Percentiles rank a stretch among this genome's conserved stretches.
phyloP scores from a whole-genome alignment of 2,797 vertebrate species.

The Mionectes olivaceus region DNA sequence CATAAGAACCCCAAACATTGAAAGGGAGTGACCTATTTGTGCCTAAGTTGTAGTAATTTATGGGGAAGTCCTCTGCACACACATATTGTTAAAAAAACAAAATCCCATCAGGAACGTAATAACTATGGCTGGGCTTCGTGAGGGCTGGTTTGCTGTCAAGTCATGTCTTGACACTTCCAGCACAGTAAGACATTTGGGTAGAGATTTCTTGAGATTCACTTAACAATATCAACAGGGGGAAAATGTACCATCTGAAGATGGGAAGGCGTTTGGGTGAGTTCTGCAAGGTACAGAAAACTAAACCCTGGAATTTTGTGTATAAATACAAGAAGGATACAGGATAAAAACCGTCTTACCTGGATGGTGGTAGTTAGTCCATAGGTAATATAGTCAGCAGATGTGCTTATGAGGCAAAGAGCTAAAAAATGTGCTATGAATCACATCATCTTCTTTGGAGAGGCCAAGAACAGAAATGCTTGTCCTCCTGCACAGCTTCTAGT shows the following conservation, averaged over 20 bases:
- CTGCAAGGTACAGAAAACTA: background rate
- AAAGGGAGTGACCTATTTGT: background rate
- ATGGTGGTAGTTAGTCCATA: fast-evolving
- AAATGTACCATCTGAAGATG: fast-evolving
- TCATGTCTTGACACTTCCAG: background rate
- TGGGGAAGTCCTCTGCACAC: background rate
- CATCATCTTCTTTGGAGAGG: background rate
- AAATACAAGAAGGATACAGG: background rate
- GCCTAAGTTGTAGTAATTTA: background rate
- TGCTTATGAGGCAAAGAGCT: background rate
- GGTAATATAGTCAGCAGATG: fast-evolving
- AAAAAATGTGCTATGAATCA: fast-evolving
- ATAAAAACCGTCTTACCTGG: background rate
- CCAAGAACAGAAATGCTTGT: background rate
- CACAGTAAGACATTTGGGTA: background rate
- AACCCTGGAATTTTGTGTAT: background rate
- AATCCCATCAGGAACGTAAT: background rate
- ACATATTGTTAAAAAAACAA: background rate
- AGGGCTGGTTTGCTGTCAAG: background rate
- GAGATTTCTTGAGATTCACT: background rate
- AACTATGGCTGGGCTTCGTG: background rate
- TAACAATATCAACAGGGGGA: background rate
- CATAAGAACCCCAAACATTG: background rate
- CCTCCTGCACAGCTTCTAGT: background rate
- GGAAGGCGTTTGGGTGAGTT: fast-evolving